phyloP scores from a whole-genome alignment of 2,113 vertebrate species.

The Notarius quadriscutis region DNA sequence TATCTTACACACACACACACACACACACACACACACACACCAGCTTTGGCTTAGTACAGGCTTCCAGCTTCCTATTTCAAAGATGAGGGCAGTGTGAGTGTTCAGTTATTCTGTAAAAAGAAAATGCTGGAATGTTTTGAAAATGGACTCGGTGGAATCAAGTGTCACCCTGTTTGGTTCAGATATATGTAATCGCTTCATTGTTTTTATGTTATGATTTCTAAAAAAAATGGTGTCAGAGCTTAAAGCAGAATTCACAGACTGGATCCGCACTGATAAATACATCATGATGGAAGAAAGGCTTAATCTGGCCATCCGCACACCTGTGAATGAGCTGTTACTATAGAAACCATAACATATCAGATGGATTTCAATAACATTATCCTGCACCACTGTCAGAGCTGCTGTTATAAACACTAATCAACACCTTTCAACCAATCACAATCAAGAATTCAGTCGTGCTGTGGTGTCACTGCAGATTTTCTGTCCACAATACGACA shows the following conservation, averaged over 20 bases:
- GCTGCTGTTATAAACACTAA: neutral
- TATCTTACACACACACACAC: slow-evolving; percentile 9
- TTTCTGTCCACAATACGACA: too few species aligned
- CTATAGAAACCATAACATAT: neutral
- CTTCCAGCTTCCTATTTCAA: slow-evolving; percentile 1
- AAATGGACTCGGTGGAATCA: neutral
- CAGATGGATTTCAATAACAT: too few species aligned
- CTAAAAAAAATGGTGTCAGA: neutral
- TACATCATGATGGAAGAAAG: neutral
- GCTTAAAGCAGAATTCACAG: neutral
- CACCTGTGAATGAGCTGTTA: neutral
- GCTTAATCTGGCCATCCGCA: neutral
- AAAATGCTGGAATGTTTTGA: neutral
- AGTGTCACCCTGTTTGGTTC: neutral
- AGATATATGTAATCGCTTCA: neutral
- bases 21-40: slow-evolving; percentile 6
- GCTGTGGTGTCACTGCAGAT: too few species aligned
- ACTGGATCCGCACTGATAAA: neutral
- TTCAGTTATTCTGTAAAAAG: neutral
- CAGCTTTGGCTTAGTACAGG: neutral
- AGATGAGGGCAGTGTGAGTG: neutral
- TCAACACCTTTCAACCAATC: neutral
- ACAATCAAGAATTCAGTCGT: neutral
- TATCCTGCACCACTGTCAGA: neutral
- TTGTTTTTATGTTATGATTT: neutral